Percentiles rank a stretch among this genome's conserved stretches.
These are phyloP conservation scores for Pleuronectes platessa DNA, from an alignment of 2,113 vertebrate genomes.

Conservation along the genomic window DNA sequence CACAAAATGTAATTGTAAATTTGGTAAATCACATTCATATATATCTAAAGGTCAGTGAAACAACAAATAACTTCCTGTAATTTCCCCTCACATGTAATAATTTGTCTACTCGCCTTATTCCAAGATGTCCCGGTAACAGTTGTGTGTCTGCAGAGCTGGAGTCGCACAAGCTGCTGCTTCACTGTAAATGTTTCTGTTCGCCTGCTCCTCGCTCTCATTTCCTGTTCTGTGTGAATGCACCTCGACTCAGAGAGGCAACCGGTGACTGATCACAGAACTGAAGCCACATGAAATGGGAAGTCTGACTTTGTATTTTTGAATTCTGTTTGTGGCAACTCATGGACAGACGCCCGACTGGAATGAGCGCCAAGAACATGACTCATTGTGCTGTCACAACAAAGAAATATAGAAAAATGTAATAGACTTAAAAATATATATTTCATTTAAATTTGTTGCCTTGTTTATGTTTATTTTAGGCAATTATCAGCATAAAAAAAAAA, in stretches of 20 bases:
- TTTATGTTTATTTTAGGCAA: background rate
- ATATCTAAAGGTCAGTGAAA: no score
- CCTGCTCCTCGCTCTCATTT: slow-evolving; percentile 30
- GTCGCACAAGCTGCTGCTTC: background rate
- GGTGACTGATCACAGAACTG: slow-evolving; percentile 18
- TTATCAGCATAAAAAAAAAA: background rate
- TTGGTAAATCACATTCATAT: background rate
- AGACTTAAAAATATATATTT: no score
- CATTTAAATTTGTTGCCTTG: no score
- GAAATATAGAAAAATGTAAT: no score
- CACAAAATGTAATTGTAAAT: background rate
- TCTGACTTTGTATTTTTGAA: slow-evolving; percentile 11
- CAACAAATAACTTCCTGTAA: background rate
- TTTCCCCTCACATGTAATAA: background rate
- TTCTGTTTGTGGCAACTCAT: background rate
- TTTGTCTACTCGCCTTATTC: slow-evolving; percentile 48
- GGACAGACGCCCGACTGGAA: background rate
- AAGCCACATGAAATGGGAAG: slow-evolving; percentile 67
- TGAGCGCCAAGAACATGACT: slow-evolving; percentile 5
- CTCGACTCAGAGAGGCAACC: background rate
- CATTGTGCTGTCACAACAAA: slow-evolving; percentile 1
- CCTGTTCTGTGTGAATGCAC: slow-evolving; percentile 48
- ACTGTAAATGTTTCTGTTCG: slow-evolving; percentile 12
- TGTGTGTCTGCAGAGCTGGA: background rate
- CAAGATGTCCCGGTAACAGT: background rate